phyloP scores from a whole-genome alignment of 2,888 invertebrate species.

The Tipula helvola region DNA sequence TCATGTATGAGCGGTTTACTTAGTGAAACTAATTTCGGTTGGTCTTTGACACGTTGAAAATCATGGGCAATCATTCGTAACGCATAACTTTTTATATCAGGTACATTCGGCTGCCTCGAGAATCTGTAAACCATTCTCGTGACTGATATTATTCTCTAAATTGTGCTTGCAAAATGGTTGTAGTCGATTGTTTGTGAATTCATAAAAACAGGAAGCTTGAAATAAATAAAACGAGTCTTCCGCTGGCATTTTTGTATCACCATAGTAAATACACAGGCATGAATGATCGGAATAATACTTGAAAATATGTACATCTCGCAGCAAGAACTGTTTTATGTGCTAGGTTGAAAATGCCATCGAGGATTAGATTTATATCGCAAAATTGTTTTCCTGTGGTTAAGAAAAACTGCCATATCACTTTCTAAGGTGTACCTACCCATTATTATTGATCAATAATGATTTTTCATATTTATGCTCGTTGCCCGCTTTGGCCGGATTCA shows the following conservation, averaged over 20 bases:
- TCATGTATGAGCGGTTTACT: slow-evolving; percentile 76
- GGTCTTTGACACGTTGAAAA: slow-evolving; percentile 71
- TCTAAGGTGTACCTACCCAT: slow-evolving; percentile 43
- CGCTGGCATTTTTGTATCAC: slow-evolving; percentile 89
- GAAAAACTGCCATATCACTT: slow-evolving; percentile 75
- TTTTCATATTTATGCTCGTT: slow-evolving; percentile 41
- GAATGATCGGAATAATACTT: slow-evolving; percentile 91
- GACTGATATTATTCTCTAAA: slow-evolving; percentile 87
- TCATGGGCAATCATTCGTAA: slow-evolving; percentile 83
- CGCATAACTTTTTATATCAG: slow-evolving; percentile 90
- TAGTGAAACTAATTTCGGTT: slow-evolving; percentile 66
- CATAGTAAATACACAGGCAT: slow-evolving; percentile 91
- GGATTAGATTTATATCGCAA: slow-evolving; percentile 72
- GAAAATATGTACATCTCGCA: slow-evolving; percentile 85
- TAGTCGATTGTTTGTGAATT: slow-evolving; percentile 83
- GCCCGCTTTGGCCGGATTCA: slow-evolving; percentile 51
- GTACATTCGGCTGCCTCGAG: slow-evolving; percentile 86
- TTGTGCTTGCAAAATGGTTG: slow-evolving; percentile 96
- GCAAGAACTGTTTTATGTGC: slow-evolving; percentile 87
- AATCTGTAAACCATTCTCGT: slow-evolving; percentile 87
- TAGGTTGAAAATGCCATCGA: slow-evolving; percentile 60
- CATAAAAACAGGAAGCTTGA: slow-evolving; percentile 85
- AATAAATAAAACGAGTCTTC: slow-evolving; percentile 90
- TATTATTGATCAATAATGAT: slow-evolving; percentile 24
- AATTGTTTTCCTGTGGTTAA: slow-evolving; percentile 62